phyloP scores from a whole-genome alignment of 2,113 vertebrate species.

The Cottus gobio region DNA sequence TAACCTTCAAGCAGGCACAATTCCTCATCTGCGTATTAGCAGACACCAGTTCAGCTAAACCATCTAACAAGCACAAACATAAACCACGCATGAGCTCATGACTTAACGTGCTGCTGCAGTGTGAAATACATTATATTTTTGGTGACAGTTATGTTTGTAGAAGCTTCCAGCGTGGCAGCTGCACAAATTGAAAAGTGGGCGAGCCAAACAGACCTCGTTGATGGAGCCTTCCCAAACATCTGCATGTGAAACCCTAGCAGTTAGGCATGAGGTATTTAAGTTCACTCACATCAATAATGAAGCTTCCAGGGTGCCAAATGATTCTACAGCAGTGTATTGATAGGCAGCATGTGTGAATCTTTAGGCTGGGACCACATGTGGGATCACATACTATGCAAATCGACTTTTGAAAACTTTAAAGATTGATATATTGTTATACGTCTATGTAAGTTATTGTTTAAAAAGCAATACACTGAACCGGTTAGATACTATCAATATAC shows the following conservation, averaged over 20 bases:
- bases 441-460: not conserved
- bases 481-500: not conserved
- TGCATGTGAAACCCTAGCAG: slow-evolving; percentile 33
- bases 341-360: not conserved
- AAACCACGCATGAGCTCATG: slow-evolving; percentile 32
- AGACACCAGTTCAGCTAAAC: slow-evolving; percentile 25
- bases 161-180: slow-evolving; percentile 45
- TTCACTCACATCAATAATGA: slow-evolving; percentile 48
- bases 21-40: slow-evolving; percentile 52
- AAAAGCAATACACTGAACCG: slow-evolving; percentile 11
- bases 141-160: slow-evolving; percentile 47
- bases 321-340: slow-evolving; percentile 15
- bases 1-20: slow-evolving; percentile 60
- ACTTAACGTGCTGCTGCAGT: slow-evolving; percentile 39
- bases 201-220: slow-evolving; percentile 27
- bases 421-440: not conserved
- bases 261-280: slow-evolving; percentile 26
- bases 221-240: slow-evolving; percentile 33
- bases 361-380: slow-evolving; percentile 16
- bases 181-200: slow-evolving; percentile 45
- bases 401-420: not conserved
- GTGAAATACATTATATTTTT: slow-evolving; percentile 31
- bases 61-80: slow-evolving; percentile 27
- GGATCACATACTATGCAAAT: slow-evolving; percentile 4
- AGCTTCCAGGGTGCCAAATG: slow-evolving; percentile 27